Evolutionary conservation across 2,888 invertebrate species (phyloP).

Genomic region (Yponomeuta plumbellus): DNA sequence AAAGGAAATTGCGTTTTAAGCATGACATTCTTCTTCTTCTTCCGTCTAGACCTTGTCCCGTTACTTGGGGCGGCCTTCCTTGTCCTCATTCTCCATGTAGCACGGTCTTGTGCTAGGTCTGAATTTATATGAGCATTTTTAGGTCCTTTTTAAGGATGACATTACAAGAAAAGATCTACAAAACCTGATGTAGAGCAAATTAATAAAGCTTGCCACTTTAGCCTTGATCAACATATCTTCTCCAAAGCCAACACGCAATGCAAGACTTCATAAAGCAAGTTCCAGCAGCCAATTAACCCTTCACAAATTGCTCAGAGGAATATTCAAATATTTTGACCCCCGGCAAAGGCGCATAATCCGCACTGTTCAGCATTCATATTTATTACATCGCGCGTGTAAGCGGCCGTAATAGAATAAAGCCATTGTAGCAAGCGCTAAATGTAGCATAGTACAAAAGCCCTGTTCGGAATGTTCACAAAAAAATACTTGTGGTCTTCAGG

Average conservation of each 20-base stretch:
- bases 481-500: no score
- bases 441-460: not conserved
- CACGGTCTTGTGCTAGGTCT: no score
- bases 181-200: no score
- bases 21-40: no score
- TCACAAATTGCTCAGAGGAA: constrained; percentile 63
- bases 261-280: constrained; percentile 41
- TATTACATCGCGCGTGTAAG: constrained; percentile 74
- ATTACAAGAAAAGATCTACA: no score
- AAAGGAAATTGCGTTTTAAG: no score
- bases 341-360: constrained; percentile 67
- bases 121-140: no score
- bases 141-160: no score
- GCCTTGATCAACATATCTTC: not conserved
- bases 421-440: constrained; percentile 50
- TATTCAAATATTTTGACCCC: constrained; percentile 77
- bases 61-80: no score
- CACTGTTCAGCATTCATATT: constrained; percentile 74
- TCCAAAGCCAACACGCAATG: constrained; percentile 12
- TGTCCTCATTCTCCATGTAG: no score
- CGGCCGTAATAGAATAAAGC: constrained; percentile 70
- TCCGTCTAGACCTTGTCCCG: no score
- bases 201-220: no score
- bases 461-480: not conserved
- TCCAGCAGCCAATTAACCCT: constrained; percentile 65